Conservation (phyloP, 1,140 invertebrate species). For the Radopholus similis region DNA sequence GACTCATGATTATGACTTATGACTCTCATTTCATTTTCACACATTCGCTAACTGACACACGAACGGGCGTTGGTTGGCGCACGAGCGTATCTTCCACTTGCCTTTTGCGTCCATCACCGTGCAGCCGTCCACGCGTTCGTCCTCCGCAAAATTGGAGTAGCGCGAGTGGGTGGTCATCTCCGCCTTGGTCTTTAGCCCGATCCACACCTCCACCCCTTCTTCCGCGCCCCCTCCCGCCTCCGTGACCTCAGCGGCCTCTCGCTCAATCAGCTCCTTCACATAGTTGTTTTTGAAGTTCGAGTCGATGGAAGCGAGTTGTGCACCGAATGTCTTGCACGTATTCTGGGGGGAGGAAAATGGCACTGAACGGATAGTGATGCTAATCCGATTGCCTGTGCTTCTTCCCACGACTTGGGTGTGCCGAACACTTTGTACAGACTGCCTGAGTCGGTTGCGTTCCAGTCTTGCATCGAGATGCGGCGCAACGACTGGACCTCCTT, state of each 20-base stretch:
- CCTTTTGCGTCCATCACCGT: slow-evolving; percentile 21
- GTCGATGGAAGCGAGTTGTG: slow-evolving; percentile 19
- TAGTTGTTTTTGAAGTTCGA: slow-evolving; percentile 25
- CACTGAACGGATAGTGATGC: neutral
- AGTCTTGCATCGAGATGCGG: slow-evolving; percentile 2
- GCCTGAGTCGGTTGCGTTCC: slow-evolving; percentile 24
- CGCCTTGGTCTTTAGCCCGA: slow-evolving; percentile 30
- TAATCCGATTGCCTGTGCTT: slow-evolving; percentile 12
- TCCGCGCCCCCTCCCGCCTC: slow-evolving; percentile 7
- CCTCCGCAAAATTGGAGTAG: slow-evolving; percentile 24
- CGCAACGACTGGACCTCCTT: neutral
- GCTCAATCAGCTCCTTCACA: slow-evolving; percentile 20
- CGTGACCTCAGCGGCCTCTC: neutral
- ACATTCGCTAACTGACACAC: no score
- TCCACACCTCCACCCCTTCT: slow-evolving; percentile 17
- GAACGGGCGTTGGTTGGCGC: slow-evolving; percentile 7
- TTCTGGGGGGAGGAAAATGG: slow-evolving; percentile 5
- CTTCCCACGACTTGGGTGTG: slow-evolving; percentile 26
- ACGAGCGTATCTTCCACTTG: slow-evolving; percentile 29
- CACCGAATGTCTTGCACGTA: slow-evolving; percentile 16
- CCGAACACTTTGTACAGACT: slow-evolving; percentile 30
- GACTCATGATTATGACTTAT: no score
- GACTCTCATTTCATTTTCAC: no score
- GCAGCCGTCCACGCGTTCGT: slow-evolving; percentile 24
- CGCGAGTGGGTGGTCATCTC: slow-evolving; percentile 22